Base-by-base conservation (phyloP, 2,797 vertebrate species). In the Catamblyrhynchus diadema region DNA sequence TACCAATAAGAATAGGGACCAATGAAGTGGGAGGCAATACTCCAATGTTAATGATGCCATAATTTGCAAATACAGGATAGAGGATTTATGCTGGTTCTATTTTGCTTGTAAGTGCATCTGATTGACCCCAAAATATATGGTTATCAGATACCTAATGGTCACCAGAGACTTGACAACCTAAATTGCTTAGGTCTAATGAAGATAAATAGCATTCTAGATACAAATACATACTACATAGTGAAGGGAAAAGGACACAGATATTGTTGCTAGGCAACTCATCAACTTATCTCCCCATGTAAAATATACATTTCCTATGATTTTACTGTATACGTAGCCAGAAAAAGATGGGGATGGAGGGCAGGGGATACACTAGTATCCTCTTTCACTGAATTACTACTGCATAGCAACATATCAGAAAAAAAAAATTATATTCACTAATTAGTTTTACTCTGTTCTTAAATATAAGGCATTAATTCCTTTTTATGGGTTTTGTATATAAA, bases 221-320 rank as follows among this genome's bases (percentile, higher is more conserved):
- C 71, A 78, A 92, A 95, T 41, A 88, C 66, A 85, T 92, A 77
- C 33, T 93, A 83, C 51, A 93, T 71, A 86, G 77, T 15, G n/a
- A 86, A 96, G 90, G 95, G 91, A 96, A 97, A 96, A 65, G 97
- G 88, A 93, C 88, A 95, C 60, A 91, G 94, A 95, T 95, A 35
- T 86, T 95, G 98, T 98, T 98, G 97, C 98, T 97, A 98, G 67
- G 98, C 98, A 99, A 98, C 98, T 50, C 87, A 81, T 81, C 98
- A 99, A 98, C 98, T 64, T 91, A 78, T 74, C 66, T 94, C 54
- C 54, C 65, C 51, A 81, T 53, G 83, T 90, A 93, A 95, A 91
- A 90, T 41, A 81, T 54, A 53, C 4, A 81, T 41, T 94, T 96
- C 35, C 64, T 84, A 21, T 51, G 44, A 92, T 87, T 96, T 92